Base-by-base conservation (phyloP, 37 sponge, comb jelly and placozoan genomes). In the Ephydatia muelleri region DNA sequence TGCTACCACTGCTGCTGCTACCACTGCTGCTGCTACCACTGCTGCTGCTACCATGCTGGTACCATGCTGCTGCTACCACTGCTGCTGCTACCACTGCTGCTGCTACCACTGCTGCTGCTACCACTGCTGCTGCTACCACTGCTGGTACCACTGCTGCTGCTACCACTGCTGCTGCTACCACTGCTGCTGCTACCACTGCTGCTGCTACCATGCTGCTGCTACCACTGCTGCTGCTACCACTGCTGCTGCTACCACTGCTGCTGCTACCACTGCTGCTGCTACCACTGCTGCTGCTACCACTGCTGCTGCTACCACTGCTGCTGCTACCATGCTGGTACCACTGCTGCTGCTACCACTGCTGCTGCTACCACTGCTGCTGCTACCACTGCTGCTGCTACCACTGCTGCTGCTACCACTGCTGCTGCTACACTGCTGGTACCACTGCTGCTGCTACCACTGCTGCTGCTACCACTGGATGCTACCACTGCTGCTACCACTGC, bases 321-420 rank as follows among this genome's bases (percentile, higher is more conserved):
- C 28, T 71, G 28, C 28, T 71, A 29, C 28, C 72, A n/a, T n/a
- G 28, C 28, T 71, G 28, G 12, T 71, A n/a, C 28, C 27, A n/a
- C 28, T n/a, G 26, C 11, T 71, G 26, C 28, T 71, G 72, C 28
- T 71, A n/a, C 43, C n/a, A 38, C n/a, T 76, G 21, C 43, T n/a
- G 40, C 40, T 35, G n/a, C 77, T 26, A 26, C 12, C 40, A 12
- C n/a, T 13, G 77, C 16, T 76, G 77, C 48, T 76, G 16, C 48
- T 21, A 11, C 21, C n/a, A n/a, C 22, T 36, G 13, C 14, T 76
- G 13, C 40, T 76, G 39, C 43, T 76, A 43, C 77, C 36, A 43
- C 77, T 76, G 77, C 77, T 76, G 40, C n/a, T 76, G 36, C n/a
- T 76, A n/a, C n/a, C 36, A 13, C 77, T 76, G 40, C n/a, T 33